phyloP scores from a whole-genome alignment of 1,140 invertebrate genomes.

The Kradibia gibbosae region DNA sequence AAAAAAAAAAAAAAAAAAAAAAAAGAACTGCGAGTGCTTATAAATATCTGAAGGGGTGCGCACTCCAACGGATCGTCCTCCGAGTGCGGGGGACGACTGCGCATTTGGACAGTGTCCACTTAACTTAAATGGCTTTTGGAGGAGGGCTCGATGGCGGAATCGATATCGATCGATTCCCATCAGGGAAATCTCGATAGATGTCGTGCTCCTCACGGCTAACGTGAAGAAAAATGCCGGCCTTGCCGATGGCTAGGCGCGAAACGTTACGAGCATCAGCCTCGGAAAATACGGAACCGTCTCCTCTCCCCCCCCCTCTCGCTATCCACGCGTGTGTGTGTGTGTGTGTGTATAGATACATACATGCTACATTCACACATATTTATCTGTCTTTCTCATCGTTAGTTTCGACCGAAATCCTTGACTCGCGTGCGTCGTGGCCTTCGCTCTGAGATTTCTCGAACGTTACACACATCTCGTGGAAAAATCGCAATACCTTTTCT shows the following conservation, averaged over 20 bases:
- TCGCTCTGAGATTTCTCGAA: slow-evolving; percentile 40
- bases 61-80: not conserved
- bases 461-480: not conserved
- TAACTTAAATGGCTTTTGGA: too few relatives aligned
- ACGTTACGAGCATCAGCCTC: slow-evolving; percentile 43
- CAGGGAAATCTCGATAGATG: not conserved
- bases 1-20: too few relatives aligned
- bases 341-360: too few relatives aligned
- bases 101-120: too few relatives aligned
- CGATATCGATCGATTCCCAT: not conserved
- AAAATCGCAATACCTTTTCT: slow-evolving; percentile 9
- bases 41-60: not conserved
- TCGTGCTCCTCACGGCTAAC: not conserved
- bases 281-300: slow-evolving; percentile 45
- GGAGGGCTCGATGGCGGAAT: too few relatives aligned
- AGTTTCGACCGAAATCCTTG: slow-evolving; percentile 27
- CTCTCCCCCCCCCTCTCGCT: not conserved
- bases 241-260: slow-evolving; percentile 35
- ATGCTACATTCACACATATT: too few relatives aligned
- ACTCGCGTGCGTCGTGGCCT: slow-evolving; percentile 47
- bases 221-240: slow-evolving; percentile 11
- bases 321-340: not conserved
- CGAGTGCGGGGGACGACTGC: too few relatives aligned
- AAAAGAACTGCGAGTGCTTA: too few relatives aligned
- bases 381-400: too few relatives aligned